phyloP scores from a whole-genome alignment of 2,888 invertebrate genomes.

The Criorhina ranunculi region DNA sequence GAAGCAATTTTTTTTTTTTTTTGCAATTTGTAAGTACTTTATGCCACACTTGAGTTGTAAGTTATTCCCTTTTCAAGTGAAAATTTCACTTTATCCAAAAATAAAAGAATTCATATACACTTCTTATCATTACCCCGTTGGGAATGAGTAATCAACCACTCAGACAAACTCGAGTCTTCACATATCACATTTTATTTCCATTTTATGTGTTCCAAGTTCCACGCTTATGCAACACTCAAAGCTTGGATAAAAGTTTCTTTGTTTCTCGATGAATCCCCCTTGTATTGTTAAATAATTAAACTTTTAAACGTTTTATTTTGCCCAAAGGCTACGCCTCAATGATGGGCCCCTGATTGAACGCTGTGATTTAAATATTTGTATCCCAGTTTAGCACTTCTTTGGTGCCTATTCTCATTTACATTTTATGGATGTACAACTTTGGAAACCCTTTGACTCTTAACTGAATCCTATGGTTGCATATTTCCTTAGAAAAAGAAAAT shows the following conservation, averaged over 20 bases:
- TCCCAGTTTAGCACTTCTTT: constrained; percentile 53
- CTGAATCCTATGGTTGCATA: constrained; percentile 12
- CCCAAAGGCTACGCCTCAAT: constrained; percentile 47
- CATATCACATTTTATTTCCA: constrained; percentile 19
- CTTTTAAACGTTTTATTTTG: constrained; percentile 71
- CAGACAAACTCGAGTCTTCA: constrained; percentile 13
- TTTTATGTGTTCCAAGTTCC: constrained; percentile 26
- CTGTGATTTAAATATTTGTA: constrained; percentile 60
- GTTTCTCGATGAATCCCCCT: constrained; percentile 29
- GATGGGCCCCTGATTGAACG: constrained; percentile 31
- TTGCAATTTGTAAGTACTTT: not conserved
- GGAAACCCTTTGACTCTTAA: constrained; percentile 44
- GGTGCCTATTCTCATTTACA: constrained; percentile 62
- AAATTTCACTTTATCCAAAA: constrained; percentile 9
- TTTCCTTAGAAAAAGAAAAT: not conserved
- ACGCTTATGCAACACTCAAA: not conserved
- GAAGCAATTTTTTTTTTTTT: not conserved
- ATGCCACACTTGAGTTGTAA: not conserved
- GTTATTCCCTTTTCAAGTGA: not conserved
- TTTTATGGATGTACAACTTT: constrained; percentile 49
- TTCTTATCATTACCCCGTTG: constrained; percentile 21
- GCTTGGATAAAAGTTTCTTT: constrained; percentile 21
- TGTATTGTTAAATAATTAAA: constrained; percentile 73
- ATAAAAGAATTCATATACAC: constrained; percentile 19
- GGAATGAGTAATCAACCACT: not conserved